Percentiles rank a stretch among this genome's conserved stretches.
These are phyloP conservation scores for Okapia johnstoni DNA, from an alignment of 2,113 vertebrate genomes.

Conservation along the genomic window DNA sequence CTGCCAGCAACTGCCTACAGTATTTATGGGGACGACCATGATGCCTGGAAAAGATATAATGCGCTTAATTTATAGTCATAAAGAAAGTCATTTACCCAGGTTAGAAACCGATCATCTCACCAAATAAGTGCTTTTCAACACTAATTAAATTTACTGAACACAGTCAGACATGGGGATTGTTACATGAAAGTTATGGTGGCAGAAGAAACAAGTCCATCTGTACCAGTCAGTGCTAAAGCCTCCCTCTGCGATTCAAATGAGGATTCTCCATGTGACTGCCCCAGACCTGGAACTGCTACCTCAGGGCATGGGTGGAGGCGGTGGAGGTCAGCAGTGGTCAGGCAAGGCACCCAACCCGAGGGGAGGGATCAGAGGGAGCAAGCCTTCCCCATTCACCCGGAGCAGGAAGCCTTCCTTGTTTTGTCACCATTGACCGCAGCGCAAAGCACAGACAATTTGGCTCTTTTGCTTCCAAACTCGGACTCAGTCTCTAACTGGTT, in stretches of 20 bases:
- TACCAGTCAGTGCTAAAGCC: background rate
- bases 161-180: slow-evolving; percentile 4
- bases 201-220: background rate
- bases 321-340: accelerated
- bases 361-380: background rate
- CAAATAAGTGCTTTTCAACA: slow-evolving; percentile 70
- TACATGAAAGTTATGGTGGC: background rate
- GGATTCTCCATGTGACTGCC: accelerated
- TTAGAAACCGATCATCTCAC: slow-evolving; percentile 76
- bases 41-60: slow-evolving; percentile 64
- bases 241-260: background rate
- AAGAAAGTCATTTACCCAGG: slow-evolving; percentile 73
- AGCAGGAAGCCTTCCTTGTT: background rate
- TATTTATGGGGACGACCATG: slow-evolving; percentile 71
- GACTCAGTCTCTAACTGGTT: background rate
- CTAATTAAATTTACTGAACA: slow-evolving; percentile 70
- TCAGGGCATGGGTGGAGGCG: accelerated
- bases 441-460: background rate
- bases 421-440: background rate
- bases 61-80: slow-evolving; percentile 77
- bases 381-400: background rate
- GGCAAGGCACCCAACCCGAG: accelerated
- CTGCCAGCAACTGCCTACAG: slow-evolving; percentile 47
- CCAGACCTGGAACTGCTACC: background rate
- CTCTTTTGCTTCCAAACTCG: background rate